Percentiles rank a stretch among this genome's conserved stretches.
Conservation (phyloP, 2,113 vertebrate species). For the Furnarius figulus region DNA sequence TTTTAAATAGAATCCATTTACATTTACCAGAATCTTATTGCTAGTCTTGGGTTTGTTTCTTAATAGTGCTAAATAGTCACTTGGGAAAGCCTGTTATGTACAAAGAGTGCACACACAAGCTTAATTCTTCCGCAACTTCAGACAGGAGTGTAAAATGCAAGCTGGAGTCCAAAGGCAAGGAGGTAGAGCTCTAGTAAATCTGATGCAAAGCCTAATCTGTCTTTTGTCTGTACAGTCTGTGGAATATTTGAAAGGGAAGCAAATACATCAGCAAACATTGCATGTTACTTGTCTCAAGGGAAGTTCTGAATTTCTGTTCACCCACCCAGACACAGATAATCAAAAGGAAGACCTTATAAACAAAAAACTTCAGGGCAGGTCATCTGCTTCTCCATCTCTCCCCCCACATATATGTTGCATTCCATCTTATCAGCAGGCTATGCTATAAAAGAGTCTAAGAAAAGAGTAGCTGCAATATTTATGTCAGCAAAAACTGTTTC, state of each 20-base stretch:
- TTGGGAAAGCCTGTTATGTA: conserved; percentile 26
- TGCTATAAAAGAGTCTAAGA: not conserved
- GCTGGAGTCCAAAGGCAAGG: conserved; percentile 31
- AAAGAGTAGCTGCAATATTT: not conserved
- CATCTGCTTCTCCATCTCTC: not conserved
- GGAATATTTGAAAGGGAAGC: conserved; percentile 25
- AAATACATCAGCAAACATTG: not conserved
- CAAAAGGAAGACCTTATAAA: not conserved
- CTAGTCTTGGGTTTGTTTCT: conserved; percentile 1
- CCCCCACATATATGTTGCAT: not conserved
- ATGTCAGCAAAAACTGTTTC: not conserved
- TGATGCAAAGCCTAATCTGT: conserved; percentile 47
- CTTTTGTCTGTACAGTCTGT: conserved; percentile 24
- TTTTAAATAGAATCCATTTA: conserved; percentile 26
- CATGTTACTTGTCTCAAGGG: not conserved
- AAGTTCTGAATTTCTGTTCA: conserved; percentile 10
- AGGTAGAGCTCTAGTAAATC: conserved; percentile 19
- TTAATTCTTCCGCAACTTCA: conserved; percentile 50
- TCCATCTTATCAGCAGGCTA: not conserved
- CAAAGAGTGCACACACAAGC: not conserved
- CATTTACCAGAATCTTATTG: conserved; percentile 12
- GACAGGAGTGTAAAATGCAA: conserved; percentile 32
- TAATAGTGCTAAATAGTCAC: conserved; percentile 28
- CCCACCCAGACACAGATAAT: not conserved
- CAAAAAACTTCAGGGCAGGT: not conserved